Evolutionary conservation across 1,140 invertebrate genomes (phyloP).

Genomic region (Onthophagus taurus): DNA sequence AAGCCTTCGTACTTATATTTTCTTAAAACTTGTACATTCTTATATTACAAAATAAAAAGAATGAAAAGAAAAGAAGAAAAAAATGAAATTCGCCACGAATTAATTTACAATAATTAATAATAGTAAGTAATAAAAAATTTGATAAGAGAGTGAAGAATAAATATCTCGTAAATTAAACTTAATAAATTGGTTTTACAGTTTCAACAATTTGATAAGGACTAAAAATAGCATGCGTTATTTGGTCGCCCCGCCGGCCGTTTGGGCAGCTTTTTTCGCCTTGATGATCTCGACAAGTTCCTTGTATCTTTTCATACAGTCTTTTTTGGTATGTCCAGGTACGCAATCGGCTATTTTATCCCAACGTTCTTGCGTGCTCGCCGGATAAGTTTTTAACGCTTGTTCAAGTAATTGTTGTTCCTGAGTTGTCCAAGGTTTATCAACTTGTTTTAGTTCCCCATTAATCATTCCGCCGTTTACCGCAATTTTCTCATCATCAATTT

Average conservation of each 20-base stretch:
- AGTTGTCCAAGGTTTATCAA: constrained; percentile 67
- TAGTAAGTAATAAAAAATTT: too few species aligned
- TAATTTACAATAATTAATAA: too few species aligned
- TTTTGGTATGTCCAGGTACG: constrained; percentile 85
- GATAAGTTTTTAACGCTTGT: constrained; percentile 93
- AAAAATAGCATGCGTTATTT: constrained; percentile 26
- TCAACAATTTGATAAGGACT: constrained; percentile 14
- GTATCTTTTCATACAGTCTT: constrained; percentile 93
- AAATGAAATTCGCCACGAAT: too few species aligned
- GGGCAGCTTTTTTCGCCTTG: constrained; percentile 84
- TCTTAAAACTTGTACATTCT: too few species aligned
- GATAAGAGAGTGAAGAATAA: too few species aligned
- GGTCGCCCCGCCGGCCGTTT: constrained; percentile 45
- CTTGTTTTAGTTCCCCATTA: constrained; percentile 19
- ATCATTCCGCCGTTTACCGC: constrained; percentile 32
- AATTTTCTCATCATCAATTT: constrained; percentile 24
- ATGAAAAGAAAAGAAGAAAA: too few species aligned
- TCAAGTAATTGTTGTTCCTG: constrained; percentile 91
- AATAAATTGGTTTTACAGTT: too few species aligned
- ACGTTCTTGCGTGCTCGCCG: constrained; percentile 70
- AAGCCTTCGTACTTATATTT: too few species aligned
- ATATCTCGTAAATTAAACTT: too few species aligned
- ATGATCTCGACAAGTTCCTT: constrained; percentile 93
- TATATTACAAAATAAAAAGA: too few species aligned
- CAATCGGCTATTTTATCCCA: constrained; percentile 93